Percentiles rank a stretch among this genome's conserved stretches.
These are phyloP conservation scores for Auanema sp. DNA, from an alignment of 2,888 invertebrate species.

Conservation along the genomic window DNA sequence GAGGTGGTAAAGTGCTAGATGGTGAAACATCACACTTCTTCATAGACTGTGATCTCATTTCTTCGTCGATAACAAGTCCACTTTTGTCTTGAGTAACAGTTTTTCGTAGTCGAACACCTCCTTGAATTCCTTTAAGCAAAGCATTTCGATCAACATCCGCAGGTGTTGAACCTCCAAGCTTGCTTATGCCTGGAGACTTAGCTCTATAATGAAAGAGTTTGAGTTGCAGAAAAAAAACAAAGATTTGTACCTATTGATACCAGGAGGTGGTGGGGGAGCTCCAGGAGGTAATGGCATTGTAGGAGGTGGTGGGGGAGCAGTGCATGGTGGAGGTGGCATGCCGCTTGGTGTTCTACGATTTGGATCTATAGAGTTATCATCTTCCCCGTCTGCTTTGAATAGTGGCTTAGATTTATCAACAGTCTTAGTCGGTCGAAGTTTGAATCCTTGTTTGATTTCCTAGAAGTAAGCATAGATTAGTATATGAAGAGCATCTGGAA, in stretches of 20 bases:
- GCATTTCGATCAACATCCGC: slow-evolving; percentile 38
- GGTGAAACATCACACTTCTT: slow-evolving; percentile 34
- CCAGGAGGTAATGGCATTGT: slow-evolving; percentile 23
- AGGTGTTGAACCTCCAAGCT: slow-evolving; percentile 41
- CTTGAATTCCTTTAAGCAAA: slow-evolving; percentile 42
- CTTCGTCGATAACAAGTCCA: slow-evolving; percentile 52
- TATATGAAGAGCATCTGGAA: too few species aligned
- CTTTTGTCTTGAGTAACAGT: slow-evolving; percentile 54
- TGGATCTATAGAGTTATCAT: slow-evolving; percentile 20
- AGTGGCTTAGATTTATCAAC: slow-evolving; percentile 58
- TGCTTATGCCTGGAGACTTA: slow-evolving; percentile 37
- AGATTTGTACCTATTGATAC: slow-evolving; percentile 11
- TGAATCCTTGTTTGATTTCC: slow-evolving; percentile 59
- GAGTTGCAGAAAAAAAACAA: too few species aligned
- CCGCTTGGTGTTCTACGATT: slow-evolving; percentile 17
- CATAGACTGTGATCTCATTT: slow-evolving; percentile 35
- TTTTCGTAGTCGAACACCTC: slow-evolving; percentile 48
- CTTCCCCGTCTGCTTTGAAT: slow-evolving; percentile 42
- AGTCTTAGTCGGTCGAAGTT: slow-evolving; percentile 57
- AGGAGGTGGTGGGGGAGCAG: slow-evolving; percentile 22
- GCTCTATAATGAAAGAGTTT: background rate
- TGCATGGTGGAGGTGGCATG: slow-evolving; percentile 25
- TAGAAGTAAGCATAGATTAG: slow-evolving; percentile 12
- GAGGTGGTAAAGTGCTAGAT: slow-evolving; percentile 5
- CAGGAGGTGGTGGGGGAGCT: slow-evolving; percentile 36